Evolutionary conservation across 2,888 invertebrate species (phyloP), one percentile per base, ranked within the genome.

Genomic region (Anaspis maculata): DNA sequence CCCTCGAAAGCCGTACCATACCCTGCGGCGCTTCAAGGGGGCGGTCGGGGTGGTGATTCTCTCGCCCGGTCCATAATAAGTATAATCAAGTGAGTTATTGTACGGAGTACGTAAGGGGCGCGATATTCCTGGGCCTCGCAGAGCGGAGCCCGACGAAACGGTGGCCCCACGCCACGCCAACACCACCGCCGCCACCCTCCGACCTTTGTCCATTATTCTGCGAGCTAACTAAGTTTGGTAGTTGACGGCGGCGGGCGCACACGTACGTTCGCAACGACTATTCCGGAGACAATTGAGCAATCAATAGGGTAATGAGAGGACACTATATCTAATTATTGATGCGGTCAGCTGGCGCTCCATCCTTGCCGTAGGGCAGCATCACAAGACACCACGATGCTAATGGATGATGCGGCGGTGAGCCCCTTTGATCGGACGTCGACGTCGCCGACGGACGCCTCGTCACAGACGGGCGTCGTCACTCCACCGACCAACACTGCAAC

Each of bases 221-320:
- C 38, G 36, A 45, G 52, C 50, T 62, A 62, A 61, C 59, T 59
- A 46, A 60, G 59, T 62, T 63, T 57, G 44, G 49, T 57, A 61
- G 57, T 62, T 59, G 54, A 43, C 51, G 53, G 54, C 54, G 49
- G 54, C 54, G n/a, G n/a, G n/a, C n/a, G n/a, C n/a, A n/a, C n/a
- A n/a, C n/a, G n/a, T n/a, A 56, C 57, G 56, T 57, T 52, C 49
- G 41, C 45, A 41, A 44, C 40, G 48, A 42, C 47, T 40, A 45
- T 44, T 42, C 44, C 41, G 37, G 51, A 66, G 66, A 67, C 67
- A 67, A 67, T 67, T 54, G 62, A 52, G 62, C 67, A 68, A 68
- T 68, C 67, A 68, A 66, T 67, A 64, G 59, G 63, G 62, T 65
- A 67, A 67, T 66, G 65, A 66, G 64, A 64, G 66, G 67, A 65